These are phyloP conservation scores for Cherax destructor DNA, from an alignment of 1,140 invertebrate genomes.

Conservation along the genomic window DNA sequence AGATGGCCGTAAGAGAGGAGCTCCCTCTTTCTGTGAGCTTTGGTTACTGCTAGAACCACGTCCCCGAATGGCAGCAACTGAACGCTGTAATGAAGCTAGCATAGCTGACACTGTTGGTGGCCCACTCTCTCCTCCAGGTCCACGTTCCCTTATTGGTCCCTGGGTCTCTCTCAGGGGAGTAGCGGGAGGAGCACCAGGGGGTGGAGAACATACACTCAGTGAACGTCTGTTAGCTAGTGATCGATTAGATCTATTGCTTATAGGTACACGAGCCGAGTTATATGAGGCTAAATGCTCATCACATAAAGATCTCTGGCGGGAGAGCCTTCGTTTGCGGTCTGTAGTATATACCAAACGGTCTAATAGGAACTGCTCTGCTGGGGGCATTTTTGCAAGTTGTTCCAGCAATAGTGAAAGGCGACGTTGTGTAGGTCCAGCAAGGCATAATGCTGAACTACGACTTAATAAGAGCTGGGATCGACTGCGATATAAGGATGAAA, in stretches of 20 bases:
- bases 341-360: constrained; percentile 68
- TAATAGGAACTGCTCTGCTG: constrained; percentile 70
- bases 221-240: constrained; percentile 51
- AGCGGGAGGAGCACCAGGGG: constrained; percentile 29
- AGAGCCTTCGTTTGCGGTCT: constrained; percentile 51
- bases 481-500: constrained; percentile 68
- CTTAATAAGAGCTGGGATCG: constrained; percentile 64
- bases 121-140: constrained; percentile 35
- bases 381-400: constrained; percentile 63
- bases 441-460: constrained; percentile 56
- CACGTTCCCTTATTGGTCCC: constrained; percentile 16
- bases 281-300: constrained; percentile 64
- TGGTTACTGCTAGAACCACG: constrained; percentile 22
- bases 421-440: constrained; percentile 57
- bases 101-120: constrained; percentile 64
- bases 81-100: constrained; percentile 67
- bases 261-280: constrained; percentile 17
- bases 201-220: constrained; percentile 66
- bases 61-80: constrained; percentile 53
- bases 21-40: constrained; percentile 56
- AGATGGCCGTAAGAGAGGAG: constrained; percentile 50
- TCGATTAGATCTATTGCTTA: constrained; percentile 14
- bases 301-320: constrained; percentile 60
- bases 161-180: background rate
- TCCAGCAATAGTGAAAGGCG: constrained; percentile 59